phyloP scores from a whole-genome alignment of 1,140 invertebrate species.

The Calephelis nemesis region DNA sequence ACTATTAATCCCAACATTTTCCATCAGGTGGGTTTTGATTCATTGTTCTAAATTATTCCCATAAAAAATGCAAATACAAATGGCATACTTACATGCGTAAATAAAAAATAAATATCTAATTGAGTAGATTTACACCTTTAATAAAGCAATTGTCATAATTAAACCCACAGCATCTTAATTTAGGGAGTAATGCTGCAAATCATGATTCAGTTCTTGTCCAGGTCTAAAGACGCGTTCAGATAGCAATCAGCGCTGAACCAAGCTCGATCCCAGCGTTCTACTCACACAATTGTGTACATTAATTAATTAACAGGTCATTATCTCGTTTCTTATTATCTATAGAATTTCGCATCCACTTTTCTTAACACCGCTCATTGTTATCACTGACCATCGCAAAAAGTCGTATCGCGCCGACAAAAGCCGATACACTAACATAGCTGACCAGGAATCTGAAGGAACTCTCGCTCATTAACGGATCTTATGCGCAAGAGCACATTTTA shows the following conservation, averaged over 20 bases:
- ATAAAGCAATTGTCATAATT: constrained; percentile 12
- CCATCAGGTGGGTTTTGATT: too few species aligned
- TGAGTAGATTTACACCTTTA: neutral
- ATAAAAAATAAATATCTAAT: too few species aligned
- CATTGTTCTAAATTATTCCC: too few species aligned
- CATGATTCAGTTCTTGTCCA: constrained; percentile 11
- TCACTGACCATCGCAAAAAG: constrained; percentile 74
- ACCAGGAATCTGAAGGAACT: constrained; percentile 62
- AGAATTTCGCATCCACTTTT: constrained; percentile 60
- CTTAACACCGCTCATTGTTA: constrained; percentile 73
- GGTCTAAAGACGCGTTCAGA: constrained; percentile 29
- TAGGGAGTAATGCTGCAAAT: neutral
- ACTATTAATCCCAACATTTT: too few species aligned
- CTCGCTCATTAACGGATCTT: constrained; percentile 70
- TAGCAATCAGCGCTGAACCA: constrained; percentile 30
- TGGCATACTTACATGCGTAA: too few species aligned
- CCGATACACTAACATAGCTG: constrained; percentile 66
- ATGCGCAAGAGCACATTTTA: constrained; percentile 30
- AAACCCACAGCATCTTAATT: constrained; percentile 12
- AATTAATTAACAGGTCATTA: constrained; percentile 69
- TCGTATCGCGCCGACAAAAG: constrained; percentile 71
- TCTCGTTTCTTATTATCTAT: constrained; percentile 64
- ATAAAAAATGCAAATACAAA: too few species aligned
- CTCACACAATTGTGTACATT: constrained; percentile 41
- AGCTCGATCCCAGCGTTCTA: constrained; percentile 25